These are phyloP conservation scores for Brachionichthys hirsutus DNA, from an alignment of 2,113 vertebrate genomes.

Conservation along the genomic window DNA sequence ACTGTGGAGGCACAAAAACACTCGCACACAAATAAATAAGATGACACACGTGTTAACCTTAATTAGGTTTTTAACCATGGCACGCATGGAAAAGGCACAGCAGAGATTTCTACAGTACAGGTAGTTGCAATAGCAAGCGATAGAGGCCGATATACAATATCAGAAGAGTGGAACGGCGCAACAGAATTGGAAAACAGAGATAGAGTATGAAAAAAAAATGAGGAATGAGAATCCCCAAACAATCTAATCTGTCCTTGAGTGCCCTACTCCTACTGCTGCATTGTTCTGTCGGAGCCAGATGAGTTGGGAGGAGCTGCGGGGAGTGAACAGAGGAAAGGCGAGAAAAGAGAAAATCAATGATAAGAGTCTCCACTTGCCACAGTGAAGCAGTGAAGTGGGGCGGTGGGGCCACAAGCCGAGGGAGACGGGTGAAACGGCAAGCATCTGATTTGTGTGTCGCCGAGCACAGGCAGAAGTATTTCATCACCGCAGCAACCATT, in stretches of 20 bases:
- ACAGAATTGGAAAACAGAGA: slow-evolving; percentile 23
- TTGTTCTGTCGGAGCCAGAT: slow-evolving; percentile 66
- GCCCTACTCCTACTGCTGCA: slow-evolving; percentile 63
- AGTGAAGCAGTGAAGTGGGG: slow-evolving; percentile 39
- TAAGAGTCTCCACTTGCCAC: slow-evolving; percentile 67
- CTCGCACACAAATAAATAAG: slow-evolving; percentile 9
- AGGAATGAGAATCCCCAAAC: slow-evolving; percentile 61
- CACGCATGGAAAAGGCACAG: slow-evolving; percentile 11
- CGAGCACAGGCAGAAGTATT: neutral
- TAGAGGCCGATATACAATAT: slow-evolving; percentile 38
- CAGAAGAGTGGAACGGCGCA: slow-evolving; percentile 19
- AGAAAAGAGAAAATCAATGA: slow-evolving; percentile 69
- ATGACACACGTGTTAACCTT: slow-evolving; percentile 18
- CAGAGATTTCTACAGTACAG: slow-evolving; percentile 14
- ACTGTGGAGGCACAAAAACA: slow-evolving; percentile 7
- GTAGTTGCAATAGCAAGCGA: slow-evolving; percentile 27
- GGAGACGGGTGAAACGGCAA: neutral
- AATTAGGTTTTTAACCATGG: slow-evolving; percentile 26
- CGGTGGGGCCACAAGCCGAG: neutral
- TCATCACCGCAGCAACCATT: slow-evolving; percentile 3
- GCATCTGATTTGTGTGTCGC: neutral
- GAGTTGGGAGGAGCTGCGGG: slow-evolving; percentile 61
- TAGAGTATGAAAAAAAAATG: slow-evolving; percentile 42
- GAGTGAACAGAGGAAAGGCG: slow-evolving; percentile 52
- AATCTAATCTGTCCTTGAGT: slow-evolving; percentile 74